Evolutionary conservation across 2,888 invertebrate species (phyloP), one percentile per base, ranked within the genome.

Genomic region (Sericinus montela): DNA sequence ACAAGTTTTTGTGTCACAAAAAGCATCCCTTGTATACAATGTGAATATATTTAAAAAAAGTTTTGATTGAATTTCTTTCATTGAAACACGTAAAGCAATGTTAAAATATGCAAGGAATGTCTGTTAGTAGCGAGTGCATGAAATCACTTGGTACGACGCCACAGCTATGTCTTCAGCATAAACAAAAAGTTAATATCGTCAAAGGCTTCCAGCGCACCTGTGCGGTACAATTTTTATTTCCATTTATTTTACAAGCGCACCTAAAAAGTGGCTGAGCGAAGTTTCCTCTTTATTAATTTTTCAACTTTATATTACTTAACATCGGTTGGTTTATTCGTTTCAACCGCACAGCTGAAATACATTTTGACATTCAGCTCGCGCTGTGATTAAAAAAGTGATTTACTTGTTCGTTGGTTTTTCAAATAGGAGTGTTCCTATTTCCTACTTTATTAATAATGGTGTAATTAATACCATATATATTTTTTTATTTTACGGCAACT

Each of bases 281-380:
- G 79, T 87, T 87, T 78, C 77, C 68, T 85, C 87, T 86, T 88
- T 88, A 88, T 88, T 88, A 88, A 88, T 88, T 88, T 88, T 88
- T 82, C 80, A 88, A 88, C 87, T 88, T 88, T 86, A 85, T 87
- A 86, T 88, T 86, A 83, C 84, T 81, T 78, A 81, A 74, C 78
- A 80, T 77, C 81, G 67, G 78, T 75, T 69, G 74, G 71, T 75
- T 80, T 73, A 80, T 81, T 76, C 73, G 69, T 75, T 71, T 76
- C 70, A 60, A 62, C 51, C 55, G 46, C 49, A 48, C 50, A 39
- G 48, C 48, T 39, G 49, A 38, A 44, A 45, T 47, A 49, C 37
- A 46, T 46, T 49, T 44, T 37, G 36, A 46, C 40, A 35, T 45
- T 41, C 36, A 36, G 40, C n/a, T 38, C 29, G 14, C 34, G 8